Evolutionary conservation across 2,797 vertebrate species (phyloP).

Genomic region (Coccyzus lansbergi): DNA sequence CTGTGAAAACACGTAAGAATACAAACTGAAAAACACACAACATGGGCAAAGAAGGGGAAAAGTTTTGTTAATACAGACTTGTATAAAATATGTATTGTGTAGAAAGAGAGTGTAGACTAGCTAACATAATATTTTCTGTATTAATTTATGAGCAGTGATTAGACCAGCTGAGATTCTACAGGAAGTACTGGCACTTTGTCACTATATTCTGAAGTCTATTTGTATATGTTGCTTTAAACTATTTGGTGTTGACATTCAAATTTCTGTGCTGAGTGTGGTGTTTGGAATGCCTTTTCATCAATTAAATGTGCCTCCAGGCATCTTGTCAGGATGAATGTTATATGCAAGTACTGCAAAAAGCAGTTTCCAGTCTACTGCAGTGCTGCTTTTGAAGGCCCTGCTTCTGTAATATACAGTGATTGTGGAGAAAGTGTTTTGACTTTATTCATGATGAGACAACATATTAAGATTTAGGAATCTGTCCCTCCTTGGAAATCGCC

Average conservation of each 20-base stretch:
- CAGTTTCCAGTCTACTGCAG: not conserved
- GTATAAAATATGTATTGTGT: not conserved
- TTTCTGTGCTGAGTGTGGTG: not conserved
- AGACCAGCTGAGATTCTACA: not conserved
- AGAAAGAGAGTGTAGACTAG: not conserved
- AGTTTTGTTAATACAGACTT: not conserved
- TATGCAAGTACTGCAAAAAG: not conserved
- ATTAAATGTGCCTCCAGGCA: not conserved
- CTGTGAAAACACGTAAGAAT: not conserved
- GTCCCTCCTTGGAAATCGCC: not conserved
- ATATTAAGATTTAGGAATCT: not conserved
- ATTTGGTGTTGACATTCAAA: not conserved
- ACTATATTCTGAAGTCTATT: not conserved
- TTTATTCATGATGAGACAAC: not conserved
- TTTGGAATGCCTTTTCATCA: not conserved
- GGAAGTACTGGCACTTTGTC: not conserved
- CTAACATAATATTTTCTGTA: not conserved
- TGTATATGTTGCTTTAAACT: not conserved
- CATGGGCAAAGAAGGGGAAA: not conserved
- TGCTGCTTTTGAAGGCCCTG: not conserved
- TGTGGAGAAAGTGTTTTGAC: not conserved
- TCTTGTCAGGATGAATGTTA: not conserved
- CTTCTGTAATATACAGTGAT: not conserved
- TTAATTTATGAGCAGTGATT: not conserved
- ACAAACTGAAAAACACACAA: not conserved